These are phyloP conservation scores for Bombus breviceps DNA, from an alignment of 1,140 invertebrate species.

Conservation along the genomic window DNA sequence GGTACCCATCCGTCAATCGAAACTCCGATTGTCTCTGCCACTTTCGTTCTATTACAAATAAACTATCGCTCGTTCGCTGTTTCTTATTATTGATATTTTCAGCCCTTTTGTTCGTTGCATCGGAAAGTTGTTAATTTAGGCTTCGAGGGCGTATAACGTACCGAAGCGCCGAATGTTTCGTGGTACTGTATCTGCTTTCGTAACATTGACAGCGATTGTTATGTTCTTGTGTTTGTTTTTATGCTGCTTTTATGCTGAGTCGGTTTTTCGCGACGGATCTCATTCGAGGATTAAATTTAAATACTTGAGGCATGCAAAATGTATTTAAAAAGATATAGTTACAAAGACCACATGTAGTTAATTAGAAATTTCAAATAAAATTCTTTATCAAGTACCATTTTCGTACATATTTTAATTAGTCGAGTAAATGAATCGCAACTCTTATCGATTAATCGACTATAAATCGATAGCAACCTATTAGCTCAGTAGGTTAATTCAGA, in stretches of 20 bases:
- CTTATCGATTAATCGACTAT: not conserved
- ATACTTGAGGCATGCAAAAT: not conserved
- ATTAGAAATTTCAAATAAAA: not conserved
- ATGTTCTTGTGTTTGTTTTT: not conserved
- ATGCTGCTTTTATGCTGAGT: not conserved
- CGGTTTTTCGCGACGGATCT: not conserved
- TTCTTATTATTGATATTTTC: not conserved
- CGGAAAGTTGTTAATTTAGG: not conserved
- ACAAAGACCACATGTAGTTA: not conserved
- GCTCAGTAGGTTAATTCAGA: not conserved
- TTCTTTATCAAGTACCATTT: not conserved
- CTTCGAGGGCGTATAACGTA: not conserved
- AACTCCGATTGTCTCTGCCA: conserved; percentile 35
- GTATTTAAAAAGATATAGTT: not conserved
- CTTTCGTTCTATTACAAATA: not conserved
- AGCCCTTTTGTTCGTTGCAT: not conserved
- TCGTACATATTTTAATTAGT: not conserved
- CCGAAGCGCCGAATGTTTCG: not conserved
- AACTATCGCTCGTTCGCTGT: not conserved
- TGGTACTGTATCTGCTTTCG: not conserved
- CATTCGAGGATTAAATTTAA: not conserved
- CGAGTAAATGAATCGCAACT: not conserved
- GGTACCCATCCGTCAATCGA: conserved; percentile 53
- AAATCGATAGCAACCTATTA: not conserved
- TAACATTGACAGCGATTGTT: not conserved